Conservation (phyloP, 2,888 invertebrate genomes). For the Microctonus hyperodae region DNA sequence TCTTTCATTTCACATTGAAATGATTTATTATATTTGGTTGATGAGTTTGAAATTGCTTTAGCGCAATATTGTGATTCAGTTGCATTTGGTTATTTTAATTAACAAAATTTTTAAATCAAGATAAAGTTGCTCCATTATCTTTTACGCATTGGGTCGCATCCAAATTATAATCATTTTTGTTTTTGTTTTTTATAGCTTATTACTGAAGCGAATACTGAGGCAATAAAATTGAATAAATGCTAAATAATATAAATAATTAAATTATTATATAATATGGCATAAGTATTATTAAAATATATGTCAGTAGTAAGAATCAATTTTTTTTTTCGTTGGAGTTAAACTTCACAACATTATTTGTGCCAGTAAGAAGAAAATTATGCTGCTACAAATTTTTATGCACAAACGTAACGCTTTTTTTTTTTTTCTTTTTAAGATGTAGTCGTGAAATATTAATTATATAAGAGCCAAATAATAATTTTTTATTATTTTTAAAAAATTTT, state of each 20-base stretch:
- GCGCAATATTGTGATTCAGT: constrained; percentile 1
- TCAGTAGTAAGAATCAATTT: constrained; percentile 22
- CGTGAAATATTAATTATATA: background rate
- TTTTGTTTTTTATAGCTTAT: constrained; percentile 19
- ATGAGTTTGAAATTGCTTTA: background rate
- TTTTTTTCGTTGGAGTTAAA: constrained; percentile 35
- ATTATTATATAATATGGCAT: constrained; percentile 41
- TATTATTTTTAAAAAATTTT: too few species aligned
- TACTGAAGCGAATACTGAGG: constrained; percentile 37
- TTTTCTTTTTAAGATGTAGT: background rate
- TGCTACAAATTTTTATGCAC: constrained; percentile 29
- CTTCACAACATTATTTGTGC: constrained; percentile 39
- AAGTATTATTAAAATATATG: constrained; percentile 43
- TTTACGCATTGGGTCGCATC: constrained; percentile 28
- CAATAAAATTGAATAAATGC: constrained; percentile 27
- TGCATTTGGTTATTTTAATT: background rate
- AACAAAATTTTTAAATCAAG: background rate
- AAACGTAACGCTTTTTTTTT: constrained; percentile 19
- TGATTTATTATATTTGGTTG: background rate
- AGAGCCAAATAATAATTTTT: constrained; percentile 20
- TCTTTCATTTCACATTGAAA: background rate
- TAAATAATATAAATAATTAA: constrained; percentile 37
- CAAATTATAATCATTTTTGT: constrained; percentile 17
- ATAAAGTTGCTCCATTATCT: constrained; percentile 22
- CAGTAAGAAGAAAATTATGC: constrained; percentile 35